Conservation (phyloP, 1,140 invertebrate genomes). For the Drosophila nebulosa region DNA sequence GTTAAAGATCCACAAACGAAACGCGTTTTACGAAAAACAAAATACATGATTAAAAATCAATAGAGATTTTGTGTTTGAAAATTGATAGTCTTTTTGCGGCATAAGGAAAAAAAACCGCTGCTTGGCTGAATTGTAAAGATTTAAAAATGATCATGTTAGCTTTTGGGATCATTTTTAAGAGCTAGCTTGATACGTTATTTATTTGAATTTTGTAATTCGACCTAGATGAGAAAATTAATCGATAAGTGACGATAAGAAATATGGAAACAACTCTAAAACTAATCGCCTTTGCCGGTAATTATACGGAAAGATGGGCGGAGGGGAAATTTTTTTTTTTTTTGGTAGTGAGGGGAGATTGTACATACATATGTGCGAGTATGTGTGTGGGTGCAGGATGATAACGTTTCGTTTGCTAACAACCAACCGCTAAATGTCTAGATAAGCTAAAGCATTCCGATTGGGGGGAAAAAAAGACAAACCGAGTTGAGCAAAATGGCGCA, state of each 20-base stretch:
- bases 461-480: background rate
- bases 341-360: background rate
- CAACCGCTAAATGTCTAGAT: conserved; percentile 51
- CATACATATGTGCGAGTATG: no score
- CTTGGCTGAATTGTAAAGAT: no score
- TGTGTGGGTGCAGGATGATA: conserved; percentile 12
- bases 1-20: background rate
- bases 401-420: background rate
- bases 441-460: conserved; percentile 51
- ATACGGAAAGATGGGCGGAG: background rate
- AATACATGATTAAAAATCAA: background rate
- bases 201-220: background rate
- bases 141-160: background rate
- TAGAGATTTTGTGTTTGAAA: background rate
- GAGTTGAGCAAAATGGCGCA: conserved; percentile 34
- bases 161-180: background rate
- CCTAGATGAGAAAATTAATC: background rate
- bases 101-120: no score
- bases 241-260: background rate
- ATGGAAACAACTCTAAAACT: background rate
- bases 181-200: no score
- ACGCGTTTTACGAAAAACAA: background rate
- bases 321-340: background rate
- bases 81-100: background rate
- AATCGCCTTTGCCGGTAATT: background rate